Evolutionary conservation across 2,797 vertebrate species (phyloP), one percentile per base, ranked within the genome.

Genomic region (Threskiornis aethiopicus): DNA sequence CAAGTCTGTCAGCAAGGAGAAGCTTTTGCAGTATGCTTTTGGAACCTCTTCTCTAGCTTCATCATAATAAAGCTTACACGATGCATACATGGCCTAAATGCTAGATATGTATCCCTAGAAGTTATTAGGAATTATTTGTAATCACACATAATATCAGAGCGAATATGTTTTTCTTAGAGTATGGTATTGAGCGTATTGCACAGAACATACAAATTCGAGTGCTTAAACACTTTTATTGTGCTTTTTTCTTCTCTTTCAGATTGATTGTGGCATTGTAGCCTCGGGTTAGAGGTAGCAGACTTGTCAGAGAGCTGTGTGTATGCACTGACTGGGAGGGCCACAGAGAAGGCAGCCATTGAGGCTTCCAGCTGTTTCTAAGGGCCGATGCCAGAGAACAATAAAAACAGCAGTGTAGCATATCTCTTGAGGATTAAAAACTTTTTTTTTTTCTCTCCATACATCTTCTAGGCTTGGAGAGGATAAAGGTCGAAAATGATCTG

Each of bases 11-110:
- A 58, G 26, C 13, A 10, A 73, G 80, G 72, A 87, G 72, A 58
- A 61, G 64, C 73, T 90, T 90, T 89, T 79, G 70, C 55, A 25
- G 25, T 16, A 3, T 61, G 41, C 61, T 62, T 93, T 70, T 84
- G 80, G 70, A 79, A 79, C 25, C 46, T 91, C 41, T 58, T 75
- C 84, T 86, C 61, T 72, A 16, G 51, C 65, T 86, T 70, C 44
- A 57, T 61, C 35, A 6, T 52, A 94, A 91, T 91, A 96, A 97
- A 97, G 65, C 51, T 86, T 67, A 47, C 37, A 12, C 10, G 25
- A 10, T 37, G 24, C 37, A 21, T 26, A 42, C 29, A 3, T 51
- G 39, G 25, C 81, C 57, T 65, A 58, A 84, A n/a, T 33, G 44
- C 58, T 75, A 17, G 9, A 13, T 29, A 26, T 0, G 0, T 47